These are phyloP conservation scores for Drosophila willistoni DNA, from an alignment of 1,140 invertebrate species.

Conservation along the genomic window DNA sequence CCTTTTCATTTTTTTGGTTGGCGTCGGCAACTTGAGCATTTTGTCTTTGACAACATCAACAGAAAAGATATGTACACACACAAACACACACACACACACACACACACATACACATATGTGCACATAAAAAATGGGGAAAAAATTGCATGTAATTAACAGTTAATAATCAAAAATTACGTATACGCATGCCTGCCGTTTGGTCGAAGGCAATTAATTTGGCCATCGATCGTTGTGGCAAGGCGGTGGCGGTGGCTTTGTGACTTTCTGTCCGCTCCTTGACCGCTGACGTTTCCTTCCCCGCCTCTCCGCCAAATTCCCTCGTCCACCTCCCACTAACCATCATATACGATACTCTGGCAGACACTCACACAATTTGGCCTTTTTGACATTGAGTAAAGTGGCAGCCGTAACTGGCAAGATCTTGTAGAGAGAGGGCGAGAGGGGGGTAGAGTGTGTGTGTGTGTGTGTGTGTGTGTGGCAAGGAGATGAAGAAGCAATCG, in stretches of 20 bases:
- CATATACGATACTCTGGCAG: not conserved
- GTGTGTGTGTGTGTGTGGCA: slow-evolving; percentile 1
- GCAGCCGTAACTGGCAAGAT: slow-evolving; percentile 4
- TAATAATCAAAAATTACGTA: slow-evolving; percentile 76
- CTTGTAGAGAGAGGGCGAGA: too few species aligned
- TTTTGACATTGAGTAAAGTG: slow-evolving; percentile 52
- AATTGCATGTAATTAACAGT: slow-evolving; percentile 74
- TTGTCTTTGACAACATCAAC: slow-evolving; percentile 30
- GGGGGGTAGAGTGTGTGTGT: too few species aligned
- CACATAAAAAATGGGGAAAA: slow-evolving; percentile 23
- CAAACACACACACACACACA: not conserved
- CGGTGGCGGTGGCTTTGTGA: slow-evolving; percentile 52
- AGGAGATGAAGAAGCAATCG: slow-evolving; percentile 1
- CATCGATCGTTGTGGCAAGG: slow-evolving; percentile 58
- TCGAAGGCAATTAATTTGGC: slow-evolving; percentile 65
- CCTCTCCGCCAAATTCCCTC: not conserved
- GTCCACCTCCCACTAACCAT: not conserved
- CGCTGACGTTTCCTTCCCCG: slow-evolving; percentile 16
- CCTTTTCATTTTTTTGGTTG: slow-evolving; percentile 14
- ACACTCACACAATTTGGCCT: slow-evolving; percentile 45
- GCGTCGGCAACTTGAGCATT: slow-evolving; percentile 64
- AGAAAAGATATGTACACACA: slow-evolving; percentile 13
- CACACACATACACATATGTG: too few species aligned
- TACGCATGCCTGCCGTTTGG: slow-evolving; percentile 63
- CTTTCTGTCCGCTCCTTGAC: slow-evolving; percentile 5